Conservation (phyloP, 2,888 invertebrate species). For the Drosophila leonis region DNA sequence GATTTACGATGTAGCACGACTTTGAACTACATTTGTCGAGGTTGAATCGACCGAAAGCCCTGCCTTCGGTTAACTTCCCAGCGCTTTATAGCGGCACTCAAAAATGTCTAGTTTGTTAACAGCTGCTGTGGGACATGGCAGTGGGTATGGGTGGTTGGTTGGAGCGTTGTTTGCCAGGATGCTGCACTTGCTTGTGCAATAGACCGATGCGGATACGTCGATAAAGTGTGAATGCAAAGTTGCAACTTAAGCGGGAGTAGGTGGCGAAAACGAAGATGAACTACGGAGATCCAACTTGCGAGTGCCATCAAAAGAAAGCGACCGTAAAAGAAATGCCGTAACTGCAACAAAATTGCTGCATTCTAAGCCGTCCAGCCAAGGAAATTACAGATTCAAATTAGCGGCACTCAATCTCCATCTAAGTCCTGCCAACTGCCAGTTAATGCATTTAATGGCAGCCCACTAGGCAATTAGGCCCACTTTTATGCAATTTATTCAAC, state of each 20-base stretch:
- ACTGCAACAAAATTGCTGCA: constrained; percentile 71
- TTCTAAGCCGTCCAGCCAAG: constrained; percentile 57
- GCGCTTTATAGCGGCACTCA: constrained; percentile 26
- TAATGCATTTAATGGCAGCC: constrained; percentile 69
- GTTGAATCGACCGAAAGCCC: constrained; percentile 33
- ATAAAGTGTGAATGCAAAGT: constrained; percentile 57
- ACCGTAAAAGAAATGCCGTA: constrained; percentile 56
- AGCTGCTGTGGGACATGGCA: constrained; percentile 20
- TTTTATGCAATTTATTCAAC: constrained; percentile 79
- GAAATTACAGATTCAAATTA: constrained; percentile 79
- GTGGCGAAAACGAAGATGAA: constrained; percentile 33
- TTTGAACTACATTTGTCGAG: constrained; percentile 77
- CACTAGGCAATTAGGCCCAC: constrained; percentile 42
- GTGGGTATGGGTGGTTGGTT: background rate
- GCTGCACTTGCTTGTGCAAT: constrained; percentile 48
- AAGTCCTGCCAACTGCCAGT: constrained; percentile 60
- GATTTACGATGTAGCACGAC: constrained; percentile 76
- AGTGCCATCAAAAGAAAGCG: constrained; percentile 37
- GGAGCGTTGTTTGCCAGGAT: constrained; percentile 16
- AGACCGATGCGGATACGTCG: constrained; percentile 60
- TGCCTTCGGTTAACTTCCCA: constrained; percentile 40
- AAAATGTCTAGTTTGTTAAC: constrained; percentile 57
- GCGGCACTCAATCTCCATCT: constrained; percentile 80
- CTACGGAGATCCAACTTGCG: constrained; percentile 41
- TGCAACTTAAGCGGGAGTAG: constrained; percentile 21